A percentile compares a stretch with the other conserved stretches of the same genome.
These are phyloP conservation scores for Phymorhynchus buccinoides DNA, from an alignment of 1,140 invertebrate species.

Conservation along the genomic window DNA sequence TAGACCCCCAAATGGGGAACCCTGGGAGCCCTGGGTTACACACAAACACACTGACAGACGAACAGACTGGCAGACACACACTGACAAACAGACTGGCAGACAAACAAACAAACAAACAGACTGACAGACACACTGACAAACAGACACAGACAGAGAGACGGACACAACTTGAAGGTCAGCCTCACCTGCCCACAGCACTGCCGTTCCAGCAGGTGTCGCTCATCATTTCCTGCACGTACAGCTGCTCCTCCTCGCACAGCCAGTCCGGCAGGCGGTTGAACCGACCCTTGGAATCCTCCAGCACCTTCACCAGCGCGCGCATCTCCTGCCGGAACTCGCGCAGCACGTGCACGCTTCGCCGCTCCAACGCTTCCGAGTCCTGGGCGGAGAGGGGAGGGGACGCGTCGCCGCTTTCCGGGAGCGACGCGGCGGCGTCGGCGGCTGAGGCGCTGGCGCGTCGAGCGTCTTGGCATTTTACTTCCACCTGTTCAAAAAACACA, in stretches of 20 bases:
- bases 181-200: constrained; percentile 42
- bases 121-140: neutral
- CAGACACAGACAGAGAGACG: neutral
- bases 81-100: neutral
- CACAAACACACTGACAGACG: no score
- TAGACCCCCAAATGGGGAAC: no score
- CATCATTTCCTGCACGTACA: constrained; percentile 47
- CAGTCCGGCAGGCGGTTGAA: constrained; percentile 42
- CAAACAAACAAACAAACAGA: neutral
- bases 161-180: neutral
- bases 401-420: neutral
- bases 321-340: constrained; percentile 36
- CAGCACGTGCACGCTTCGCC: neutral
- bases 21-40: no score
- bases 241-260: constrained; percentile 25
- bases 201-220: constrained; percentile 47
- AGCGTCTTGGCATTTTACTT: constrained; percentile 12
- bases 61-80: no score
- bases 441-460: neutral
- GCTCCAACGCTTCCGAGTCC: neutral
- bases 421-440: neutral
- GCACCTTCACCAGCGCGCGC: constrained; percentile 20
- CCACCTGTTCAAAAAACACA: neutral
- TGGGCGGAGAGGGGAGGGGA: neutral
- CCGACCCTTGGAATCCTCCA: constrained; percentile 46